Evolutionary conservation across 1,140 invertebrate genomes (phyloP).

Genomic region (Drosophila hydei): DNA sequence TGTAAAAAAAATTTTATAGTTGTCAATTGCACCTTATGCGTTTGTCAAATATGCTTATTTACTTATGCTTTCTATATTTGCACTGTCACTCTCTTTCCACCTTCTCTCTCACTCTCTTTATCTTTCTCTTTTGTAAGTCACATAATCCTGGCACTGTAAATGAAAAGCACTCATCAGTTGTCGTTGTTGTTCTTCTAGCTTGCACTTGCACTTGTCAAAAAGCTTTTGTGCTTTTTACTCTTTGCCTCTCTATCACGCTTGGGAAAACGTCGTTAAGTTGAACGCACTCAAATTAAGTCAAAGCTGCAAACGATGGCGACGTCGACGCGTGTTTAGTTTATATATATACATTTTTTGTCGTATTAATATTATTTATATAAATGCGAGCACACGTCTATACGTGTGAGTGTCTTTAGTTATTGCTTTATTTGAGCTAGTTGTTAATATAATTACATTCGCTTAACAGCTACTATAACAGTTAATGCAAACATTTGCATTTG

Average conservation of each 20-base stretch:
- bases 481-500: slow-evolving; percentile 24
- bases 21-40: slow-evolving; percentile 34
- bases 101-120: slow-evolving; percentile 42
- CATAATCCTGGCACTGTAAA: slow-evolving; percentile 79
- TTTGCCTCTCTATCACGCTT: slow-evolving; percentile 36
- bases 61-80: slow-evolving; percentile 22
- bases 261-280: slow-evolving; percentile 63
- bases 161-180: slow-evolving; percentile 49
- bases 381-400: slow-evolving; percentile 7
- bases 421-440: slow-evolving; percentile 16
- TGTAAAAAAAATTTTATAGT: slow-evolving; percentile 56
- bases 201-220: slow-evolving; percentile 53
- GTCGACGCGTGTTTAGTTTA: slow-evolving; percentile 25
- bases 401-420: slow-evolving; percentile 26
- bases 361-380: slow-evolving; percentile 42
- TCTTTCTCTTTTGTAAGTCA: slow-evolving; percentile 53
- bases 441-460: slow-evolving; percentile 17
- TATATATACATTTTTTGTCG: slow-evolving; percentile 27
- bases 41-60: slow-evolving; percentile 48
- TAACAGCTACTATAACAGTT: slow-evolving; percentile 5
- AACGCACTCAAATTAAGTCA: slow-evolving; percentile 84
- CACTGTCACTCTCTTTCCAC: slow-evolving; percentile 44
- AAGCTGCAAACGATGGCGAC: slow-evolving; percentile 67
- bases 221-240: slow-evolving; percentile 48
- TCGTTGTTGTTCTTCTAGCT: slow-evolving; percentile 28